These are phyloP conservation scores for Gymnogyps californianus DNA, from an alignment of 2,113 vertebrate species.

Conservation along the genomic window DNA sequence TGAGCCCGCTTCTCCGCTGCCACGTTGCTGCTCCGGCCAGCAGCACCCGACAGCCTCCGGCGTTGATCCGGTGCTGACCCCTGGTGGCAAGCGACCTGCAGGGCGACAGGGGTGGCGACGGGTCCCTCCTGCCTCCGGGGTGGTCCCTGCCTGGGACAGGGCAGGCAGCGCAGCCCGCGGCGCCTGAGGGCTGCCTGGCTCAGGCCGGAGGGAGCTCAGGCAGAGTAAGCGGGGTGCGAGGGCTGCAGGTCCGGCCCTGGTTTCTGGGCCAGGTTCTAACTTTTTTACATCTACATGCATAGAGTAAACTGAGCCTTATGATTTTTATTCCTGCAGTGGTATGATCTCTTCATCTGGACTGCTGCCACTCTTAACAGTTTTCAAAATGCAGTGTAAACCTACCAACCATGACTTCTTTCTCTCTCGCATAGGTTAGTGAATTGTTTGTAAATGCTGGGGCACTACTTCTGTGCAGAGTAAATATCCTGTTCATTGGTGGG, in stretches of 20 bases:
- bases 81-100: neutral
- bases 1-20: neutral
- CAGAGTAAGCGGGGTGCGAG: neutral
- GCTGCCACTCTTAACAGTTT: fast-evolving
- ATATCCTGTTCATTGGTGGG: neutral
- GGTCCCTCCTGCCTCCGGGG: neutral
- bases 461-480: neutral
- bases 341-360: neutral
- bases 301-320: neutral
- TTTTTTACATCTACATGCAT: fast-evolving
- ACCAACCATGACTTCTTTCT: neutral
- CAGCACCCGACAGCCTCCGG: neutral
- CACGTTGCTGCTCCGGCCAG: neutral
- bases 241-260: neutral
- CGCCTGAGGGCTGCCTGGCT: neutral
- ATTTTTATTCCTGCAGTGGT: neutral
- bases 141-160: neutral
- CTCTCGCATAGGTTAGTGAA: neutral
- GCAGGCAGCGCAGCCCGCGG: neutral
- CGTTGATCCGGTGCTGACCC: neutral
- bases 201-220: neutral
- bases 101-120: neutral
- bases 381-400: neutral
- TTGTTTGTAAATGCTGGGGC: neutral
- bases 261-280: neutral